phyloP scores from a whole-genome alignment of 2,113 vertebrate species.

The Excalfactoria chinensis region DNA sequence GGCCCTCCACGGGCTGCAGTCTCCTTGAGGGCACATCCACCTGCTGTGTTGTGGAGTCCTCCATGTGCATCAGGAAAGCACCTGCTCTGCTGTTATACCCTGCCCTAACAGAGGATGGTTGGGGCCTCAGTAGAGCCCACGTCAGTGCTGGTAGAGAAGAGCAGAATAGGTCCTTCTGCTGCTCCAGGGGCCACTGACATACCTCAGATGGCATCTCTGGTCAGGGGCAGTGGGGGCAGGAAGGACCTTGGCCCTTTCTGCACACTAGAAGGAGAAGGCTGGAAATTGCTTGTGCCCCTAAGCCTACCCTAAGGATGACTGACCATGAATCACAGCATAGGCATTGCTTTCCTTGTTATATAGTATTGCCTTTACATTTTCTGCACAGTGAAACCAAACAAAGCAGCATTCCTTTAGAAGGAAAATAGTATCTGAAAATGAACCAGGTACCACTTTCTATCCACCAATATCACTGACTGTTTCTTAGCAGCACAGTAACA shows the following conservation, averaged over 20 bases:
- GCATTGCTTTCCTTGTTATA: neutral
- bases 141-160: no score
- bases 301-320: neutral
- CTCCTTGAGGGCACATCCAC: no score
- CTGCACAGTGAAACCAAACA: neutral
- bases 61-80: no score
- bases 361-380: neutral
- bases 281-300: neutral
- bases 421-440: neutral
- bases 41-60: no score
- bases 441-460: neutral
- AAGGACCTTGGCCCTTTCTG: neutral
- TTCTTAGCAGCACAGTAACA: neutral
- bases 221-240: no score
- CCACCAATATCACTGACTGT: neutral
- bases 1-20: no score
- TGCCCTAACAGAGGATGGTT: no score
- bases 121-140: no score
- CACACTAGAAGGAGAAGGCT: neutral
- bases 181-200: no score
- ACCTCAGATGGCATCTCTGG: no score
- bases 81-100: no score
- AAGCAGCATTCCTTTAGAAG: neutral
- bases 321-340: neutral
- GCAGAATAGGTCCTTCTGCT: no score